Evolutionary conservation across 2,888 invertebrate species (phyloP), one percentile per base, ranked within the genome.

Genomic region (Cerastis leucographa): DNA sequence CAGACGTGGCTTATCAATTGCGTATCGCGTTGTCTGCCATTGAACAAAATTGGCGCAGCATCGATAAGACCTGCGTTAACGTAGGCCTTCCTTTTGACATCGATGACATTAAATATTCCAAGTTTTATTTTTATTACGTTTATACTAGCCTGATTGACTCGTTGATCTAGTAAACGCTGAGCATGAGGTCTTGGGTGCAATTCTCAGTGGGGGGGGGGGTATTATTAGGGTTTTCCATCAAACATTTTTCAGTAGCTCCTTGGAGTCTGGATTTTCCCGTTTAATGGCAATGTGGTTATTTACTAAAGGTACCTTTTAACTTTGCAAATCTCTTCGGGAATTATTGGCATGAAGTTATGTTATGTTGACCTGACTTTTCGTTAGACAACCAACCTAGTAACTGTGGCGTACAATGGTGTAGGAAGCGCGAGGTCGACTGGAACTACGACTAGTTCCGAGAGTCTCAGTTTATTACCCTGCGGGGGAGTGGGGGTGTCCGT

Each of bases 41-140:
- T 83, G 64, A 83, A 70, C 54, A 74, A 78, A 80, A 80, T 86
- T 80, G 71, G 84, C 84, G 49, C 70, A 62, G 29, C 40, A 56
- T 74, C 40, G 86, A 86, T 83, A 86, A 86, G 35, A 35, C 22
- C 35, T 40, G 40, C 25, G 3, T 12, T 11, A 42, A 49, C 49
- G 35, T 78, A 80, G 56, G 35, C 49, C 46, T 65, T 49, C 14
- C 54, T 19, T 49, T 22, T 61, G 51, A n/a, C 29, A 35, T 35
- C 17, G n/a, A 22, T 19, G 29, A 14, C 42, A 25, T 22, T 35
- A 6, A 42, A 42, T 49, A 61, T 61, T 42, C 14, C 29, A 6
- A 6, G 29, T 59, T 14, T 59, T 17, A 40, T n/a, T 29, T 68
- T 44, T 42, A n/a, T 70, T 35, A 42, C n/a, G 35, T 22, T 70